phyloP scores from a whole-genome alignment of 1,140 invertebrate species.

The Bombus fervidus region DNA sequence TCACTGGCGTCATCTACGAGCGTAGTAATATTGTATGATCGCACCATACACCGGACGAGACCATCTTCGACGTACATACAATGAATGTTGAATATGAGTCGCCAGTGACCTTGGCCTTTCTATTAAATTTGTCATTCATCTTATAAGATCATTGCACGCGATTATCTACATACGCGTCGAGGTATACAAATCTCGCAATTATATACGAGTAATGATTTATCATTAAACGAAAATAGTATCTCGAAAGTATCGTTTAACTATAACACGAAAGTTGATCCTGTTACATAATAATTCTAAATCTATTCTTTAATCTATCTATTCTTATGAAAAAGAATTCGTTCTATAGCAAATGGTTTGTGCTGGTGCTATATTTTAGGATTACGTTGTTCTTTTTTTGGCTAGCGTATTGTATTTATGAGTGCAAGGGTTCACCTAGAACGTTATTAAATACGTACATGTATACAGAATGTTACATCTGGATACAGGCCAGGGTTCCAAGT shows the following conservation, averaged over 20 bases:
- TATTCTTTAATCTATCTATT: too few relatives aligned
- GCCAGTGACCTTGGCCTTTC: slow-evolving; percentile 24
- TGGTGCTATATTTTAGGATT: background rate
- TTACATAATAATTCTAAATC: slow-evolving; percentile 11
- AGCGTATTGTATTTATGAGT: background rate
- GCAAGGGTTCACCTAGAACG: background rate
- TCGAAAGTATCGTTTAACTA: background rate
- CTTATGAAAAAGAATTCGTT: background rate
- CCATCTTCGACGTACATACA: background rate
- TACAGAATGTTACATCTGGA: background rate
- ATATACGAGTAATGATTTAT: background rate
- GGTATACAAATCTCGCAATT: background rate
- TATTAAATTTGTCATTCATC: slow-evolving; percentile 29
- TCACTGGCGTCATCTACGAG: slow-evolving; percentile 1
- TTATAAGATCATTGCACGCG: background rate
- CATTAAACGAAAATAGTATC: background rate
- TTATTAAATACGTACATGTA: slow-evolving; percentile 1
- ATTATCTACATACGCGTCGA: background rate
- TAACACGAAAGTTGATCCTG: background rate
- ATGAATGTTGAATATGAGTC: slow-evolving; percentile 4
- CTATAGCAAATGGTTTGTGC: too few relatives aligned
- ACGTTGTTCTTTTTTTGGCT: background rate
- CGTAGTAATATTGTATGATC: background rate
- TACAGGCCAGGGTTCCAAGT: slow-evolving; percentile 13
- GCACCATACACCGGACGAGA: background rate